These are phyloP conservation scores for Drosophila bocqueti DNA, from an alignment of 1,140 invertebrate genomes.

Conservation along the genomic window DNA sequence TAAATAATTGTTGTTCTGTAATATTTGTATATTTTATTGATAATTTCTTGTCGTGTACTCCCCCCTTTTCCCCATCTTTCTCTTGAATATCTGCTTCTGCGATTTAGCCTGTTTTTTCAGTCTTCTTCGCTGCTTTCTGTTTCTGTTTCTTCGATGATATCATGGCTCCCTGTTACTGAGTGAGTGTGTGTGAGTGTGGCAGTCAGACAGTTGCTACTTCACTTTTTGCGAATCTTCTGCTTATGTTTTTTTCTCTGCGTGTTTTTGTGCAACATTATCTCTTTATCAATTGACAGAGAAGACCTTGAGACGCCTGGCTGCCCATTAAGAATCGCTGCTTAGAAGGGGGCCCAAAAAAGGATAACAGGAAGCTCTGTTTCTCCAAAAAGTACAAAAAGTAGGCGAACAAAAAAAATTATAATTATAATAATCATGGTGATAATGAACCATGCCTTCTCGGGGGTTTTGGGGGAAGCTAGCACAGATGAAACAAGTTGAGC, in stretches of 20 bases:
- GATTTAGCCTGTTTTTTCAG: slow-evolving; percentile 10
- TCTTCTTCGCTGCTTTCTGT: slow-evolving; percentile 15
- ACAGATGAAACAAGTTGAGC: slow-evolving; percentile 69
- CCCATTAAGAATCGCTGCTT: slow-evolving; percentile 49
- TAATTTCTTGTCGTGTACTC: slow-evolving; percentile 2
- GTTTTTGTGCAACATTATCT: slow-evolving; percentile 64
- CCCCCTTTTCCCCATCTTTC: background rate
- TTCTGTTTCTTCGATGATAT: slow-evolving; percentile 55
- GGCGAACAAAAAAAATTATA: slow-evolving; percentile 31
- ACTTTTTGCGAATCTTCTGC: slow-evolving; percentile 19
- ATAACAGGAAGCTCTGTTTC: slow-evolving; percentile 34
- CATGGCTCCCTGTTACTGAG: slow-evolving; percentile 28
- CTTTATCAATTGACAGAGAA: slow-evolving; percentile 76
- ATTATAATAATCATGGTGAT: slow-evolving; percentile 51
- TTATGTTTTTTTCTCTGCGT: slow-evolving; percentile 28
- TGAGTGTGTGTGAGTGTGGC: slow-evolving; percentile 23
- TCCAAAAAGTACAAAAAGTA: slow-evolving; percentile 11
- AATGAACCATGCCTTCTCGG: slow-evolving; percentile 36
- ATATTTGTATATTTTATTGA: background rate
- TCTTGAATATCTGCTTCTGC: slow-evolving; percentile 9
- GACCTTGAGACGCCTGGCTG: slow-evolving; percentile 65
- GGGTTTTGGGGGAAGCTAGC: slow-evolving; percentile 30
- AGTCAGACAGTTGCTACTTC: slow-evolving; percentile 50
- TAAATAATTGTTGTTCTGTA: background rate
- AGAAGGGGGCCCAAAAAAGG: slow-evolving; percentile 18